These are phyloP conservation scores for Poeciliopsis retropinna DNA, from an alignment of 2,113 vertebrate genomes.

Conservation along the genomic window DNA sequence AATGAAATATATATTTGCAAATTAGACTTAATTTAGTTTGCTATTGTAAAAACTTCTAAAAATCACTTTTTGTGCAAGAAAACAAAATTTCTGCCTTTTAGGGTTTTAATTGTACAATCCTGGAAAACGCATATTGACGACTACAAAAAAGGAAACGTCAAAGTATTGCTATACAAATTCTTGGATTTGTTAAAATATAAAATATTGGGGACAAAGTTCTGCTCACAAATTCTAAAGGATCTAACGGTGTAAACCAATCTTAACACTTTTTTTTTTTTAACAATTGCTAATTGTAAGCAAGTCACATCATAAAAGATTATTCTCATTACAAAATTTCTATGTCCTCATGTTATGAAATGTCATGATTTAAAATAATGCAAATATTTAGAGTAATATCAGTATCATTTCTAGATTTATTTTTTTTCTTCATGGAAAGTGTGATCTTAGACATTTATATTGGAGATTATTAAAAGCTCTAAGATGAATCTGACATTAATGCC, in stretches of 20 bases:
- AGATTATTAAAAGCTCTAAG: too few species aligned
- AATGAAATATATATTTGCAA: not conserved
- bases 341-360: too few species aligned
- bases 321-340: not conserved
- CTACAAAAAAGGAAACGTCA: not conserved
- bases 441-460: not conserved
- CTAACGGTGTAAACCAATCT: not conserved
- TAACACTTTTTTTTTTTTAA: not conserved
- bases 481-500: too few species aligned
- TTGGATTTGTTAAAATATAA: not conserved
- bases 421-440: not conserved
- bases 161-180: not conserved
- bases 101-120: not conserved
- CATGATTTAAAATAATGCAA: too few species aligned
- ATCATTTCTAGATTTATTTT: not conserved
- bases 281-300: not conserved
- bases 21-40: not conserved
- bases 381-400: not conserved
- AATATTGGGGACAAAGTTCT: not conserved
- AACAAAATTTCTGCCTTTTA: not conserved
- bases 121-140: not conserved
- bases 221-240: not conserved
- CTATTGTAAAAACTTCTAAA: not conserved
- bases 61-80: not conserved
- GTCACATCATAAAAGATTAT: not conserved